Percentiles rank a stretch among this genome's conserved stretches.
Conservation (phyloP, 2,113 vertebrate species). For the Laterallus jamaicensis region DNA sequence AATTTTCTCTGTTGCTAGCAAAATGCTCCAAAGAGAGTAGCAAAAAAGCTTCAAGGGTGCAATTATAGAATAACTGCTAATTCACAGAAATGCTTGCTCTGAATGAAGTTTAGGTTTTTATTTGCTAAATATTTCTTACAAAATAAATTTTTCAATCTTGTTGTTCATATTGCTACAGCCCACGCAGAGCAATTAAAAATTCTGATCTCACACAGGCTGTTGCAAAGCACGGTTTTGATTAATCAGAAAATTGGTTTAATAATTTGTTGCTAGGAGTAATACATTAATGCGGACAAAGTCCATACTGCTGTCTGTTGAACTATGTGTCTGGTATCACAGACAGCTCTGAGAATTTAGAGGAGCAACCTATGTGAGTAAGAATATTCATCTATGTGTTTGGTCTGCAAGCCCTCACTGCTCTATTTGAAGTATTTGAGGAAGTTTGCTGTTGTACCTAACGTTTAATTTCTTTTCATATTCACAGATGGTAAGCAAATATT, state of each 20-base stretch:
- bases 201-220: conserved; percentile 57
- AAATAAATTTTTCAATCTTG: conserved; percentile 58
- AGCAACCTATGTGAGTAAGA: not conserved
- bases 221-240: conserved; percentile 69
- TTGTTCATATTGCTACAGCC: conserved; percentile 23
- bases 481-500: conserved; percentile 41
- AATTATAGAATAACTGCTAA: conserved; percentile 2
- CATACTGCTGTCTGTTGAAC: conserved; percentile 1
- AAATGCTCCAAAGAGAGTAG: not conserved
- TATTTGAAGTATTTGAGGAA: conserved; percentile 26
- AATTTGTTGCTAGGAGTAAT: conserved; percentile 71
- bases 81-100: not conserved
- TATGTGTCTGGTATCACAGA: not conserved
- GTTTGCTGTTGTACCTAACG: not conserved
- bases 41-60: not conserved
- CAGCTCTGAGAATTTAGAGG: not conserved
- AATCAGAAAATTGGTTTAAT: conserved; percentile 77
- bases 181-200: conserved; percentile 59
- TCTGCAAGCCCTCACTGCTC: not conserved
- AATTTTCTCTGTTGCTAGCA: not conserved
- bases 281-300: conserved; percentile 58
- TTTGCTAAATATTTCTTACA: conserved; percentile 72
- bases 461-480: conserved; percentile 53
- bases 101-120: conserved; percentile 45
- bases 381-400: not conserved